Base-by-base conservation (phyloP, 2,797 vertebrate species). In the Falco peregrinus region DNA sequence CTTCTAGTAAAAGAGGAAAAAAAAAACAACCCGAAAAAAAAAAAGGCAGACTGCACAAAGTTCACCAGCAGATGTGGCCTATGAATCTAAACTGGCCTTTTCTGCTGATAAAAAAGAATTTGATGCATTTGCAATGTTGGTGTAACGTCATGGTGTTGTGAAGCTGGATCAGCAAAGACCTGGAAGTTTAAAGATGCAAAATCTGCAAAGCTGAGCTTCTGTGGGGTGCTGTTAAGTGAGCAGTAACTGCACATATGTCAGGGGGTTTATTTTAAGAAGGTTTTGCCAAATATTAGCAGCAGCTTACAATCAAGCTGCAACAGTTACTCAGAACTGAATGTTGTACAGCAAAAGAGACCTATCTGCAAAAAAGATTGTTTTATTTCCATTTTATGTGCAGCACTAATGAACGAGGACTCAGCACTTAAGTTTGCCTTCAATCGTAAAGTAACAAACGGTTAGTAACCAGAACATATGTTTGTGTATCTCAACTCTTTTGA, bases 1-100 rank as follows among this genome's bases (percentile, higher is more conserved):
- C 98, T 98, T 97, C 98, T 97, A 96, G 94, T 89, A 87, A 97
- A 97, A 96, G 29, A 57, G 53, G 26, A 24, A 5, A 6, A 4
- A 9, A 8, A 14, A 16, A 14, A 3, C 21, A 7, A 7, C 11
- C 9, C 24, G 10, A 8, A 29, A 43, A 33, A n/a, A 53, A 59
- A 22, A 19, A n/a, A 64, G 45, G 61, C 85, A 87, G 73, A 89
- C 89, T 31, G 97, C 97, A 97, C 96, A 92, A 95, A 96, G 93
- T 96, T 97, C 96, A 97, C 83, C 93, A 92, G 95, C 97, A 97
- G 96, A 97, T 90, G 92, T 65, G 75, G 94, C 48, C 83, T 45
- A 59, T 7, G 84, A 94, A 95, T 91, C 93, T 94, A 85, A 94
- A 93, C 50, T 19, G 7, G 80, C 93, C 80, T 94, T 93, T 92